Conservation (phyloP, 2,888 invertebrate species). For the Dasysyrphus tricinctus region DNA sequence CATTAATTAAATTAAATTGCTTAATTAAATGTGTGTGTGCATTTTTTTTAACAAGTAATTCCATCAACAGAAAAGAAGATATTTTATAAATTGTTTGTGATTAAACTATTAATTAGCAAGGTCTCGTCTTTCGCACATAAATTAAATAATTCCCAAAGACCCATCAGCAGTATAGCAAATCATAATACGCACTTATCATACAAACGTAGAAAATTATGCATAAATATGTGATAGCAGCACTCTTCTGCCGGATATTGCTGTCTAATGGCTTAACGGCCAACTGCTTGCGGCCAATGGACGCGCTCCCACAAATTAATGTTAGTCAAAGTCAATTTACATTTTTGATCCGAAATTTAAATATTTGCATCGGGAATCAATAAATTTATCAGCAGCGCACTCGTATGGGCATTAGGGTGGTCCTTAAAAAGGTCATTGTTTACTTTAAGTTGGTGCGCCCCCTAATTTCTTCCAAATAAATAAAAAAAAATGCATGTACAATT, state of each 20-base stretch:
- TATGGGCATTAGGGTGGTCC: too few relatives aligned
- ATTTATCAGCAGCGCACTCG: slow-evolving; percentile 44
- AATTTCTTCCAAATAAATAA: too few relatives aligned
- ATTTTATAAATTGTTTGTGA: background rate
- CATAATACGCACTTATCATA: slow-evolving; percentile 16
- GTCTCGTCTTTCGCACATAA: slow-evolving; percentile 29
- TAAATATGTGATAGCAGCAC: slow-evolving; percentile 18
- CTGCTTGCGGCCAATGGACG: slow-evolving; percentile 47
- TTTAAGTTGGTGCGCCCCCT: too few relatives aligned
- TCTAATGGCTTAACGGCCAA: slow-evolving; percentile 48
- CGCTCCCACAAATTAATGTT: slow-evolving; percentile 58
- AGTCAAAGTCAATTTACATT: slow-evolving; percentile 55
- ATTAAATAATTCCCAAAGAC: slow-evolving; percentile 9
- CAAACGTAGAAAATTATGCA: background rate
- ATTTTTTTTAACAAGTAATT: background rate
- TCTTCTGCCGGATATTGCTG: slow-evolving; percentile 68
- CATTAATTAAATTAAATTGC: background rate
- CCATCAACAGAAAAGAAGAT: background rate
- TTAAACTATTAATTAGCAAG: slow-evolving; percentile 31
- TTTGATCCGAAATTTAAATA: slow-evolving; percentile 67
- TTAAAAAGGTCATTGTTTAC: too few relatives aligned
- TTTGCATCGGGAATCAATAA: slow-evolving; percentile 69
- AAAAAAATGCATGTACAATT: too few relatives aligned
- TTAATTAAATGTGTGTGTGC: slow-evolving; percentile 12
- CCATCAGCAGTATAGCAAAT: background rate